Conservation (phyloP, 1,140 invertebrate species). For the Calosoma granatense region DNA sequence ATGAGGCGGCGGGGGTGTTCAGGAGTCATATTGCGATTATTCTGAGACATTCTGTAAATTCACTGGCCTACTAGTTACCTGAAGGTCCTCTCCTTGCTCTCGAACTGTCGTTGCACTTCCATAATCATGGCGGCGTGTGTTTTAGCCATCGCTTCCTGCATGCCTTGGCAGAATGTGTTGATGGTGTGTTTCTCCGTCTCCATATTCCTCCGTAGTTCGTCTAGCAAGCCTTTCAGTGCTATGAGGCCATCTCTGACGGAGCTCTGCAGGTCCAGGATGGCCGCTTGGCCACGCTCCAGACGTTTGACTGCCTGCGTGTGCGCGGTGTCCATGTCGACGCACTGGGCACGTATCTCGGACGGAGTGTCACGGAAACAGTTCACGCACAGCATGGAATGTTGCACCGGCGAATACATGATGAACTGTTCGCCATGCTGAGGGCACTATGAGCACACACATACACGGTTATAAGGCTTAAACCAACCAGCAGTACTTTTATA, state of each 20-base stretch:
- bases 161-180: conserved; percentile 53
- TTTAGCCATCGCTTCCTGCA: conserved; percentile 53
- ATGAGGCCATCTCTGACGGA: conserved; percentile 52
- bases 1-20: too few species aligned
- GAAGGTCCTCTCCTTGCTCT: conserved; percentile 47
- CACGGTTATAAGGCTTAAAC: conserved; percentile 20
- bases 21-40: too few species aligned
- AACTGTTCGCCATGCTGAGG: conserved; percentile 55
- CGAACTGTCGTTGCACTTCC: conserved; percentile 57
- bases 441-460: too few species aligned
- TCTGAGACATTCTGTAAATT: background rate
- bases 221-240: conserved; percentile 52
- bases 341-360: conserved; percentile 50
- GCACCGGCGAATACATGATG: conserved; percentile 59
- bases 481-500: background rate
- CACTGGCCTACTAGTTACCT: background rate
- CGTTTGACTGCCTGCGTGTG: conserved; percentile 56
- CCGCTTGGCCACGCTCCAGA: conserved; percentile 44
- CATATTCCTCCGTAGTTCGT: conserved; percentile 52
- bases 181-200: conserved; percentile 55
- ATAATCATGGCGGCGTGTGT: conserved; percentile 50
- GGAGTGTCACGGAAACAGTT: conserved; percentile 59
- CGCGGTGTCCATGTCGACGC: conserved; percentile 62
- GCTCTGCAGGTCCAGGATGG: conserved; percentile 35
- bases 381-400: conserved; percentile 57